These are phyloP conservation scores for Amphiprion percula DNA, from an alignment of 2,113 vertebrate genomes.

Conservation along the genomic window DNA sequence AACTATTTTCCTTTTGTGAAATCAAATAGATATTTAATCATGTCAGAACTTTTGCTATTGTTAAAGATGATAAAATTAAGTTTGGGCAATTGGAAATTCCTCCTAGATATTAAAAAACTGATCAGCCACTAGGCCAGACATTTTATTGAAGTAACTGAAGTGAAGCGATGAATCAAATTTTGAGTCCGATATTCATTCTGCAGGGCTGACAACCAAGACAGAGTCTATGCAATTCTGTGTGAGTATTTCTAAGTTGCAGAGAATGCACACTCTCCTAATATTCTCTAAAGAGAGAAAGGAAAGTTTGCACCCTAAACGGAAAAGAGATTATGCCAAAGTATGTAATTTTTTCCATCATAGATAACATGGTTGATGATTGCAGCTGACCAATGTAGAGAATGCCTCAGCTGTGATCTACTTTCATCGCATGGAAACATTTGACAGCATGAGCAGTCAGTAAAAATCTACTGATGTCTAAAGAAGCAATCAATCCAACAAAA, in stretches of 20 bases:
- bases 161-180: slow-evolving; percentile 42
- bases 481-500: slow-evolving; percentile 1
- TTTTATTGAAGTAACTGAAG: slow-evolving; percentile 44
- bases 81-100: slow-evolving; percentile 61
- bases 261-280: background rate
- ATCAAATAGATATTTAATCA: slow-evolving; percentile 65
- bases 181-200: slow-evolving; percentile 34
- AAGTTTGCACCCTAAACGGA: background rate
- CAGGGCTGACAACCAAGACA: slow-evolving; percentile 26
- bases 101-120: slow-evolving; percentile 54
- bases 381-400: background rate
- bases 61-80: slow-evolving; percentile 63
- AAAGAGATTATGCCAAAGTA: background rate
- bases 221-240: background rate
- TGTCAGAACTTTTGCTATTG: slow-evolving; percentile 42
- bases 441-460: background rate
- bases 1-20: slow-evolving; percentile 57
- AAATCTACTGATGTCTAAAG: background rate
- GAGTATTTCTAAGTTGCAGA: background rate
- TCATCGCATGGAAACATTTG: slow-evolving; percentile 13
- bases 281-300: slow-evolving; percentile 11
- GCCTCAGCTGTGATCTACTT: background rate
- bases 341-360: background rate
- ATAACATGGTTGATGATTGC: background rate
- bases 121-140: slow-evolving; percentile 50